Percentiles rank a stretch among this genome's conserved stretches.
phyloP scores from a whole-genome alignment of 2,797 vertebrate genomes.

The Channallabes apus region DNA sequence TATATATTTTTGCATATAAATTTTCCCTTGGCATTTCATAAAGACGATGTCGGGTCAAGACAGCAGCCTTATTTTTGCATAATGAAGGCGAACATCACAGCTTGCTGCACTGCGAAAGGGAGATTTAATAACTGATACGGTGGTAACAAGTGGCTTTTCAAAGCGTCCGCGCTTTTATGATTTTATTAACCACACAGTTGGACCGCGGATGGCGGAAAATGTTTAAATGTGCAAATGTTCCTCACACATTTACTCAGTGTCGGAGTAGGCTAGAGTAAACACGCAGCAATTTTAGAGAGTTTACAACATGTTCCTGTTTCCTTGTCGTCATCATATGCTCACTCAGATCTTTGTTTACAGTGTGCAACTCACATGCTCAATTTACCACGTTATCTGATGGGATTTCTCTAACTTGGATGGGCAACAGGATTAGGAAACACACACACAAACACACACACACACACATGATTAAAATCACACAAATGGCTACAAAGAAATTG shows the following conservation, averaged over 20 bases:
- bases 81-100: slow-evolving; percentile 58
- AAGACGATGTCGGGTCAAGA: slow-evolving; percentile 71
- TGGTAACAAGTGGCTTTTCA: slow-evolving; percentile 74
- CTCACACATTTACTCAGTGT: slow-evolving; percentile 69
- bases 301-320: slow-evolving; percentile 33
- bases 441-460: slow-evolving; percentile 10
- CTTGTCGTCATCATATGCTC: slow-evolving; percentile 15
- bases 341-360: slow-evolving; percentile 31
- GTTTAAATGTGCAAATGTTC: slow-evolving; percentile 44
- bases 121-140: slow-evolving; percentile 78
- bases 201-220: slow-evolving; percentile 69
- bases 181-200: slow-evolving; percentile 7
- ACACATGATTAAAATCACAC: slow-evolving; percentile 2
- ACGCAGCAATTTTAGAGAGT: slow-evolving; percentile 43
- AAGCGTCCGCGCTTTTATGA: slow-evolving; percentile 74
- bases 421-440: slow-evolving; percentile 19
- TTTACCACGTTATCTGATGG: slow-evolving; percentile 51
- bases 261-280: slow-evolving; percentile 73
- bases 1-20: slow-evolving; percentile 57
- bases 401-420: slow-evolving; percentile 37
- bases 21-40: slow-evolving; percentile 78
- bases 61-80: slow-evolving; percentile 51
- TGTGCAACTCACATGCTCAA: slow-evolving; percentile 35
- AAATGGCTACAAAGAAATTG: not conserved
- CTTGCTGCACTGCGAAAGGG: slow-evolving; percentile 63